Percentiles rank a stretch among this genome's conserved stretches.
Evolutionary conservation across 2,797 vertebrate genomes (phyloP).

Genomic region (Chanos chanos): DNA sequence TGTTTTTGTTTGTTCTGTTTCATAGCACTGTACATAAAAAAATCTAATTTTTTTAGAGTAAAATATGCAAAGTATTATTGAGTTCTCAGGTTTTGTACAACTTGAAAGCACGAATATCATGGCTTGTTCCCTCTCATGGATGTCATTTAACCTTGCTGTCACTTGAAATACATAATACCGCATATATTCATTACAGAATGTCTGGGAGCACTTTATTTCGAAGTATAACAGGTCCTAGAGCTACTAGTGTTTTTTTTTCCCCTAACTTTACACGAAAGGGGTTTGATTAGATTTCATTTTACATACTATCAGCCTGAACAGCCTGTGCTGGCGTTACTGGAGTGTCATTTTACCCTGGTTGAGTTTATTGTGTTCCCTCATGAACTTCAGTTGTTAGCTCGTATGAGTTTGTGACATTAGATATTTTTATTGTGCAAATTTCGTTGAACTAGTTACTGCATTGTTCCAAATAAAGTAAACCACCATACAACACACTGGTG

Average conservation of each 20-base stretch:
- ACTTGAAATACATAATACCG: too few species aligned
- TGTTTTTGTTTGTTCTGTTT: too few species aligned
- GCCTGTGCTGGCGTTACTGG: neutral
- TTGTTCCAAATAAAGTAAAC: slow-evolving; percentile 54
- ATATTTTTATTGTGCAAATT: slow-evolving; percentile 40
- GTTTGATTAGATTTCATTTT: slow-evolving; percentile 36
- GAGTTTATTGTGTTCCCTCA: neutral
- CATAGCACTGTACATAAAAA: slow-evolving; percentile 44
- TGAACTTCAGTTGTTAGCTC: slow-evolving; percentile 35
- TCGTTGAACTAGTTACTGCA: slow-evolving; percentile 48
- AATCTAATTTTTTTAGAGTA: slow-evolving; percentile 47
- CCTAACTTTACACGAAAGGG: too few species aligned
- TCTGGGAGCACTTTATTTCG: slow-evolving; percentile 30
- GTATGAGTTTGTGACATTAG: slow-evolving; percentile 35
- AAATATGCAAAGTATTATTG: slow-evolving; percentile 50
- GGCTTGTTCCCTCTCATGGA: slow-evolving; percentile 32
- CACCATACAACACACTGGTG: too few species aligned
- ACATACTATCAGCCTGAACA: neutral
- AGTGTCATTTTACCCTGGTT: slow-evolving; percentile 16
- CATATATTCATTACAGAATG: slow-evolving; percentile 23
- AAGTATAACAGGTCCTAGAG: too few species aligned
- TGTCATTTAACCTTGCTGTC: neutral
- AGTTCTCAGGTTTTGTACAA: slow-evolving; percentile 53
- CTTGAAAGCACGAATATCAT: slow-evolving; percentile 43
- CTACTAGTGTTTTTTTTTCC: too few species aligned